Evolutionary conservation across 2,888 invertebrate species (phyloP).

Genomic region (Erebia ligea): DNA sequence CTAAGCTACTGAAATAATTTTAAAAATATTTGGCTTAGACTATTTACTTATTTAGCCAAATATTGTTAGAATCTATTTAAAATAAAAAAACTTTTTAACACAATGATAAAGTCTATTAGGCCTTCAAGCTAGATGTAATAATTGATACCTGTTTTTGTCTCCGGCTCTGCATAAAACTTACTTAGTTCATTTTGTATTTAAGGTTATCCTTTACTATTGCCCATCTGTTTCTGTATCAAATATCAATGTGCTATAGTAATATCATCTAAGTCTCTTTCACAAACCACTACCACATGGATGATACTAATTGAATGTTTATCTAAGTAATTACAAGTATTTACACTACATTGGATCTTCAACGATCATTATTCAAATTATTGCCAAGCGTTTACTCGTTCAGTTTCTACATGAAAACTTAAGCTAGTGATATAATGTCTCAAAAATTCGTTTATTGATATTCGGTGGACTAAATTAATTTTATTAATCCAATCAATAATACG

Average conservation of each 20-base stretch:
- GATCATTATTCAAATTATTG: constrained; percentile 70
- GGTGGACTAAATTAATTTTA: constrained; percentile 74
- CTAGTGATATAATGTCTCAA: constrained; percentile 77
- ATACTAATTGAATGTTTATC: constrained; percentile 29
- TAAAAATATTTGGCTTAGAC: not conserved
- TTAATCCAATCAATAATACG: constrained; percentile 74
- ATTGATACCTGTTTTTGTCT: not conserved
- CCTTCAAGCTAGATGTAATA: not conserved
- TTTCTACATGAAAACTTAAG: constrained; percentile 62
- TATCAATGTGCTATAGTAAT: constrained; percentile 19
- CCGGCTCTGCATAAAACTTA: not conserved
- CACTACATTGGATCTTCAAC: constrained; percentile 48
- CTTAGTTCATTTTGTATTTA: not conserved
- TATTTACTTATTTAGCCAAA: not conserved
- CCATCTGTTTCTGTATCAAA: constrained; percentile 4
- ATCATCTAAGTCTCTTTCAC: constrained; percentile 21
- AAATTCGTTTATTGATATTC: constrained; percentile 80
- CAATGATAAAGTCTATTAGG: not conserved
- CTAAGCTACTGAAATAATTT: not conserved
- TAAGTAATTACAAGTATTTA: constrained; percentile 40
- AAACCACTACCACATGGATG: constrained; percentile 25
- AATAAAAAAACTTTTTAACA: not conserved
- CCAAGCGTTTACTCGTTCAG: constrained; percentile 73
- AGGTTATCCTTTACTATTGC: constrained; percentile 4
- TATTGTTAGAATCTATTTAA: not conserved